A percentile compares a stretch with the other conserved stretches of the same genome.
Evolutionary conservation across 2,888 invertebrate species (phyloP).

Genomic region (Caenorhabditis sp.): DNA sequence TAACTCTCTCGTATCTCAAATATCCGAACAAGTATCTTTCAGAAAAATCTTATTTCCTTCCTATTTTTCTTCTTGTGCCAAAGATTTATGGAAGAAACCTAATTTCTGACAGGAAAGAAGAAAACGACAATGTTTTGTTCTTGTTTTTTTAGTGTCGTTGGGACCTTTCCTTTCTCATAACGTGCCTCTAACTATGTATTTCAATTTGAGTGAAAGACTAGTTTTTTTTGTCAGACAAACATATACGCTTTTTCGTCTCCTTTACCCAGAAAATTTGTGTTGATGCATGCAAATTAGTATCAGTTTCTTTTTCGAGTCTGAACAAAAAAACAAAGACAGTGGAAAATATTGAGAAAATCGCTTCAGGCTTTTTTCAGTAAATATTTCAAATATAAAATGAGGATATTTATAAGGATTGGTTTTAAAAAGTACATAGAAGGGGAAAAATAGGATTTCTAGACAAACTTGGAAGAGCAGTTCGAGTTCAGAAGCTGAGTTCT

Average conservation of each 20-base stretch:
- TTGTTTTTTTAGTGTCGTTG: not conserved
- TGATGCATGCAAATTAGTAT: slow-evolving; percentile 35
- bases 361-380: not conserved
- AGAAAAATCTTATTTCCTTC: not conserved
- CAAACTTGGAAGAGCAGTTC: no score
- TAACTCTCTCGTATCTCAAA: no score
- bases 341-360: not conserved
- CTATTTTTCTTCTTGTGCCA: not conserved
- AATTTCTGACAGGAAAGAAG: not conserved
- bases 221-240: not conserved
- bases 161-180: not conserved
- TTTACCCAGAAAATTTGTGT: slow-evolving; percentile 7
- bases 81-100: not conserved
- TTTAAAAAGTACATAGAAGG: no score
- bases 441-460: no score
- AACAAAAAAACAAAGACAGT: not conserved
- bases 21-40: no score
- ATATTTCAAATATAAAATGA: no score
- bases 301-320: slow-evolving; percentile 5
- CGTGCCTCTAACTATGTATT: not conserved
- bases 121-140: not conserved
- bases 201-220: not conserved
- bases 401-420: no score
- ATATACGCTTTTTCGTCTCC: not conserved
- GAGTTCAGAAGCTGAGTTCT: no score